Evolutionary conservation across 2,888 invertebrate genomes (phyloP).

Genomic region (Thera britannica): DNA sequence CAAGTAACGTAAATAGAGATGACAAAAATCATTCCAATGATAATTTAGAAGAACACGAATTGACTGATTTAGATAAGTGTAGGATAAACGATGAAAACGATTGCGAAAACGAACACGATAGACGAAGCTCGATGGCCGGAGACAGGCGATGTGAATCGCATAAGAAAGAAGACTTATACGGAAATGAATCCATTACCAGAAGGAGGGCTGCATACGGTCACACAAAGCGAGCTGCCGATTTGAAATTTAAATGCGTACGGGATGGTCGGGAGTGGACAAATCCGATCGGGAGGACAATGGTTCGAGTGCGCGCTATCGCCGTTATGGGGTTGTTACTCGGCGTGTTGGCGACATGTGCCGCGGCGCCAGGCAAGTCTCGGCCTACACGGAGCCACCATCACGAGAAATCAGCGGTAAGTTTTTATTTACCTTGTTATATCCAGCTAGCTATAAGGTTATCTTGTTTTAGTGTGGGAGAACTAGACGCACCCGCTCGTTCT

Average conservation of each 20-base stretch:
- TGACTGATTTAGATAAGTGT: constrained; percentile 78
- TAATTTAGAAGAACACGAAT: constrained; percentile 64
- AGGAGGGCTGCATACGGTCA: constrained; percentile 68
- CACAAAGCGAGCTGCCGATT: constrained; percentile 69
- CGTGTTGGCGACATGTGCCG: constrained; percentile 63
- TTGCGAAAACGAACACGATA: constrained; percentile 62
- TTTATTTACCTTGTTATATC: constrained; percentile 16
- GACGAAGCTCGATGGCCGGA: constrained; percentile 56
- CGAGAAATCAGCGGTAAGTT: constrained; percentile 71
- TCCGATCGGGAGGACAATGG: constrained; percentile 71
- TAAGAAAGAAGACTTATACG: constrained; percentile 69
- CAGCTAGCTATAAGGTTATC: constrained; percentile 24
- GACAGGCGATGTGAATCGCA: constrained; percentile 59
- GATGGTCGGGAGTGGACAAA: constrained; percentile 60
- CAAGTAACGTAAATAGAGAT: constrained; percentile 56
- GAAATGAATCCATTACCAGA: constrained; percentile 69
- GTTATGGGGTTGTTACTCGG: constrained; percentile 66
- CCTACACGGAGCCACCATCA: constrained; percentile 59
- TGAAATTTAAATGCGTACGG: constrained; percentile 74
- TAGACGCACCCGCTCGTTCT: constrained; percentile 43
- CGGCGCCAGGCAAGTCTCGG: constrained; percentile 64
- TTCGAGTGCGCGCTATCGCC: constrained; percentile 61
- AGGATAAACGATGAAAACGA: constrained; percentile 63
- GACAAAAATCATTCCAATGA: constrained; percentile 71
- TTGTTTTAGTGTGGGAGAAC: constrained; percentile 37